Conservation (phyloP, 2,113 vertebrate genomes). For the Apteryx owenii region DNA sequence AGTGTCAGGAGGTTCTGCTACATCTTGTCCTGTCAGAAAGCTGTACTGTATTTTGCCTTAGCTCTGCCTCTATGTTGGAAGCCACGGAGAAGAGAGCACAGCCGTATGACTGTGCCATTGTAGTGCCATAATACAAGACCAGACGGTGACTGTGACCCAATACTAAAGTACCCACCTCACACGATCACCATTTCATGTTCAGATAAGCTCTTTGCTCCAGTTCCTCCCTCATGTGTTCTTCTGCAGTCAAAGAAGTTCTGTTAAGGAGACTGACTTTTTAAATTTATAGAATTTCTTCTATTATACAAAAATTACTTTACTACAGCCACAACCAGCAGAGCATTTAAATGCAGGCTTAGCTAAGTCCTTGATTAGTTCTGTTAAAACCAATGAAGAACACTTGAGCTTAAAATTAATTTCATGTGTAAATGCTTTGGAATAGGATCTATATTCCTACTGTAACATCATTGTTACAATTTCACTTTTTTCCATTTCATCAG, state of each 20-base stretch:
- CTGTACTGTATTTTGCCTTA: background rate
- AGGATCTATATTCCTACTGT: background rate
- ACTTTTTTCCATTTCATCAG: background rate
- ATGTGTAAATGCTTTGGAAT: background rate
- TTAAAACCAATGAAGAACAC: background rate
- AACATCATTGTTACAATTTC: background rate
- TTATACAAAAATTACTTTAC: background rate
- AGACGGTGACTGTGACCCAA: accelerated
- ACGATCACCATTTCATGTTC: background rate
- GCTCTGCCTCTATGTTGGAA: background rate
- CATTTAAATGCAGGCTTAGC: background rate
- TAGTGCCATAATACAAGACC: background rate
- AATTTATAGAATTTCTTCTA: background rate
- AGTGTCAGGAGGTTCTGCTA: background rate
- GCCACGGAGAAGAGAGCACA: background rate
- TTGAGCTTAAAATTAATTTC: background rate
- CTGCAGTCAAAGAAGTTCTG: background rate
- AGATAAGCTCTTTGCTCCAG: background rate
- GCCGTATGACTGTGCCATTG: background rate
- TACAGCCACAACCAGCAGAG: background rate
- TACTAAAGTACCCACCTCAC: background rate
- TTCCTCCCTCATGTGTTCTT: background rate
- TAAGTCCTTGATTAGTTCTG: background rate
- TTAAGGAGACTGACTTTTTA: background rate
- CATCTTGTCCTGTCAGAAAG: background rate